Evolutionary conservation across 1,140 invertebrate species (phyloP).

Genomic region (Leptinotarsa undecemlineata): DNA sequence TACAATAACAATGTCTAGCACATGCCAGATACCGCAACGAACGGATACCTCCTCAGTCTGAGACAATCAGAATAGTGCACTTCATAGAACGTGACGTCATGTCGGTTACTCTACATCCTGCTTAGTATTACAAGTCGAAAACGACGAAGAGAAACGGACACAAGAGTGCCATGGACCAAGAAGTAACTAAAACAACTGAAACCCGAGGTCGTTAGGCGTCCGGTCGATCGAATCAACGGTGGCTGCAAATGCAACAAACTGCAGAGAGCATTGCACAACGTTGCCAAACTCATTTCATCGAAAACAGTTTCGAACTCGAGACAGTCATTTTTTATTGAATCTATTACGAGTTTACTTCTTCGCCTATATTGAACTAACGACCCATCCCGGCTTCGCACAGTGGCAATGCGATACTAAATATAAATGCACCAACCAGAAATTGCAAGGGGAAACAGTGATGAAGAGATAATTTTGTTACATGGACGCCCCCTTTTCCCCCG

Average conservation of each 20-base stretch:
- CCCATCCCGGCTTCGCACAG: too few species aligned
- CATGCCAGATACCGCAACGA: not conserved
- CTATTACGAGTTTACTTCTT: too few species aligned
- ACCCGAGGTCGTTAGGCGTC: slow-evolving; percentile 21
- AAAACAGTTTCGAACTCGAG: too few species aligned
- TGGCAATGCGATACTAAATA: too few species aligned
- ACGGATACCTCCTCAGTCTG: not conserved
- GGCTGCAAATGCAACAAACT: slow-evolving; percentile 27
- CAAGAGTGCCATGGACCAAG: slow-evolving; percentile 25
- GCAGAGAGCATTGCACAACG: slow-evolving; percentile 1
- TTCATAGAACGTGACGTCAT: slow-evolving; percentile 10
- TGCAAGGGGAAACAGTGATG: too few species aligned
- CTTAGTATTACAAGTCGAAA: slow-evolving; percentile 16
- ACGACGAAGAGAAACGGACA: slow-evolving; percentile 12
- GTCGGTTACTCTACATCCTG: slow-evolving; percentile 17
- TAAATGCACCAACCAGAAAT: too few species aligned
- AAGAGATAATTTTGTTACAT: too few species aligned
- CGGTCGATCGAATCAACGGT: slow-evolving; percentile 26
- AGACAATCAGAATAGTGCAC: slow-evolving; percentile 1
- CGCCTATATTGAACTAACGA: too few species aligned
- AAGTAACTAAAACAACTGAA: slow-evolving; percentile 26
- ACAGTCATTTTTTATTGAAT: too few species aligned
- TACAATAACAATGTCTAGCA: not conserved
- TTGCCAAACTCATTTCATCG: not conserved
- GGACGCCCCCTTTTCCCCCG: too few species aligned